Percentiles rank a stretch among this genome's conserved stretches.
Evolutionary conservation across 2,113 vertebrate species (phyloP).

Genomic region (Fukomys damarensis): DNA sequence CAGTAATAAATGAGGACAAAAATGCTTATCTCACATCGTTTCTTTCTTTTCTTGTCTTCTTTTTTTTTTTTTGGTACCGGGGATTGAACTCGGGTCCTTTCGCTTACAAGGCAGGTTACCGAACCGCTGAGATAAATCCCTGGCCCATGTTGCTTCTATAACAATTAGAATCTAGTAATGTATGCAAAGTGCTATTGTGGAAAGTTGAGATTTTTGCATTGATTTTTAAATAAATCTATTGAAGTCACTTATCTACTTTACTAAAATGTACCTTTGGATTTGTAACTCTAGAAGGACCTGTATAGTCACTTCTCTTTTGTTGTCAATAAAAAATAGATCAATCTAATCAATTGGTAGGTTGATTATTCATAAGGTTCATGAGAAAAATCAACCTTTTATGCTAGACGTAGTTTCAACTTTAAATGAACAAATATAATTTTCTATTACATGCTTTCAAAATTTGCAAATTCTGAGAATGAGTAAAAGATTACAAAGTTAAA

Average conservation of each 20-base stretch:
- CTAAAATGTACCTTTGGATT: background rate
- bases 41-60: too few species aligned
- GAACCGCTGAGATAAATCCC: too few species aligned
- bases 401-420: background rate
- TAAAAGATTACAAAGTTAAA: background rate
- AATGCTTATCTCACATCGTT: background rate
- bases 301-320: background rate
- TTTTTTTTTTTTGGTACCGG: too few species aligned
- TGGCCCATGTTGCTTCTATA: too few species aligned
- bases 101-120: too few species aligned
- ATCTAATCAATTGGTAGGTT: background rate
- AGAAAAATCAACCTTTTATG: background rate
- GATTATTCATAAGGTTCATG: background rate
- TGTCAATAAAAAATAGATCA: conserved; percentile 37
- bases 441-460: background rate
- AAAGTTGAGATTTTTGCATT: background rate
- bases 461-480: conserved; percentile 18
- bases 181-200: background rate
- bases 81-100: too few species aligned
- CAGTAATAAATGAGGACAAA: background rate
- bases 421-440: background rate
- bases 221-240: background rate
- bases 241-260: background rate
- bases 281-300: background rate
- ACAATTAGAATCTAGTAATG: background rate